phyloP scores from a whole-genome alignment of 1,140 invertebrate species.

The Eufriesea mexicana region DNA sequence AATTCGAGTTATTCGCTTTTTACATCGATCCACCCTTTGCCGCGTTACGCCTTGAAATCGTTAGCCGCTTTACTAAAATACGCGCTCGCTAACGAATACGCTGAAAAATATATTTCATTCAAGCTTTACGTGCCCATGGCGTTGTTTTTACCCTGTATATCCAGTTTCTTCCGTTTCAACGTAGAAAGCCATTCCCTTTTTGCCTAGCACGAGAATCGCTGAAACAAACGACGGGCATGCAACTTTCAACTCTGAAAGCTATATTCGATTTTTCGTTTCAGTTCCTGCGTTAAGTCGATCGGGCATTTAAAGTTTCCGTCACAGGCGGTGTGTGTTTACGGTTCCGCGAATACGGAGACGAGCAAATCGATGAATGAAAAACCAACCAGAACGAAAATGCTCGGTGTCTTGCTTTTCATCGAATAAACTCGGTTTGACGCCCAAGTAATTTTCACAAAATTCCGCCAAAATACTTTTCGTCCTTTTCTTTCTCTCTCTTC shows the following conservation, averaged over 20 bases:
- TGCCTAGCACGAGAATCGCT: too few relatives aligned
- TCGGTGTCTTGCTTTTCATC: not conserved
- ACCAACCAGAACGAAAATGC: not conserved
- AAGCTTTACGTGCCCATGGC: not conserved
- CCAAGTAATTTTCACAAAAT: not conserved
- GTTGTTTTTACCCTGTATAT: not conserved
- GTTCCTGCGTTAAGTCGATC: too few relatives aligned
- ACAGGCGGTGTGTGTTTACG: too few relatives aligned
- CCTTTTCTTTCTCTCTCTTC: too few relatives aligned
- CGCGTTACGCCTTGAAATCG: constrained; percentile 30
- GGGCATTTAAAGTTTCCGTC: too few relatives aligned
- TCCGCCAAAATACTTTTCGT: not conserved
- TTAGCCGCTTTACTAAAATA: constrained; percentile 7
- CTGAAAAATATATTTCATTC: not conserved
- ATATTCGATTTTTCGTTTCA: too few relatives aligned
- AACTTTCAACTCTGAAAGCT: too few relatives aligned
- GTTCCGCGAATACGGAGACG: too few relatives aligned
- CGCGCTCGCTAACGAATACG: constrained; percentile 16
- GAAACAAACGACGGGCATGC: too few relatives aligned
- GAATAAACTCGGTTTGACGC: not conserved
- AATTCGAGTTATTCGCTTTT: not conserved
- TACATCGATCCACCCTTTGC: not conserved
- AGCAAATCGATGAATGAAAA: not conserved
- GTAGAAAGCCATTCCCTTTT: not conserved
- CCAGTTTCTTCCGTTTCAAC: constrained; percentile 4